Base-by-base conservation (phyloP, 2,797 vertebrate genomes). In the Leptodactylus fallax region DNA sequence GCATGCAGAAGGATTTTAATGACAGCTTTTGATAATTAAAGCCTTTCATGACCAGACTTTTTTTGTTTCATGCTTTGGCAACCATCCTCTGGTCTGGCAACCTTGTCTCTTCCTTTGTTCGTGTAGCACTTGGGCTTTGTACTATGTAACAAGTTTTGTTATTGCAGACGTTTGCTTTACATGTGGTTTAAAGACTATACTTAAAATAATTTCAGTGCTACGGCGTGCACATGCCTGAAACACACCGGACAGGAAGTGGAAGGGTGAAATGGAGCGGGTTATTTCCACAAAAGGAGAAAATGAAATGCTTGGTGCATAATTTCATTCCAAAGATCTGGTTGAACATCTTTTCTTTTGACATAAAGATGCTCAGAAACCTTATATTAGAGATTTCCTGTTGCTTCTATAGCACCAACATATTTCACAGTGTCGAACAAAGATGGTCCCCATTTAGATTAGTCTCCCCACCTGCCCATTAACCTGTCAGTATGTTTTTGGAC, bases 151-250 rank as follows among this genome's bases (percentile, higher is more conserved):
- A 53, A 83, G 49, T 69, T 69, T 21, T 87, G 23, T 78, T 87
- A 36, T 87, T 77, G 47, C 58, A 63, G 53, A 51, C 67, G 19
- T 49, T 60, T 83, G 27, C 83, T 83, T 84, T 71, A 60, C 67
- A 53, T 69, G 82, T 60, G 82, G 87, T 47, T 77, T 78, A 51
- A 47, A 65, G 60, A 27, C 51, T 60, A 78, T 83, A 71, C 72
- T 87, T 83, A 83, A 36, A 83, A 81, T 74, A 74, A 81, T 87
- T 72, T 74, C 6, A 81, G 19, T 61, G 85, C 77, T 81, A 17
- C 65, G 61, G 79, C 65, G 53, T 11, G 27, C 51, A 60, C 51
- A 80, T 36, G 27, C 55, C 55, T 45, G 51, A 36, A 45, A 67
- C 10, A 4, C 25, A 10, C 14, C 47, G 61, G 23, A 47, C 51